Conservation (phyloP, 92 coral and sea anemone genomes). For the Epizoanthus fatuus region DNA sequence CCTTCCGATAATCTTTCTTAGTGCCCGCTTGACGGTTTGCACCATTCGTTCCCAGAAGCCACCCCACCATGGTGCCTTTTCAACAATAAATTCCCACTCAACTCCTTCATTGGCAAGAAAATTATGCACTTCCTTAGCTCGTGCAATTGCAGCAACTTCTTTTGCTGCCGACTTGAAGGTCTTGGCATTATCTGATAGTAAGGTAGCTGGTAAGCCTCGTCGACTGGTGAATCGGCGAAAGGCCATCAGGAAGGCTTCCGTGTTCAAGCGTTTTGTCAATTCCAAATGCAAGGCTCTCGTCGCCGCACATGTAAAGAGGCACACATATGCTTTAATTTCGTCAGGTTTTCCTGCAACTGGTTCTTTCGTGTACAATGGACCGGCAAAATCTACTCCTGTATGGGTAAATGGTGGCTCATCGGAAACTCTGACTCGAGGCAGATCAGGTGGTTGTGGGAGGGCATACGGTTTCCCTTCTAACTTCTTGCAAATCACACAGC, state of each 20-base stretch:
- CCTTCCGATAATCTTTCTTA: slow-evolving; percentile 31
- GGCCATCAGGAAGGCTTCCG: slow-evolving; percentile 33
- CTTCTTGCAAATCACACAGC: no score
- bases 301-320: slow-evolving; percentile 50
- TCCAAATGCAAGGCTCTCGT: slow-evolving; percentile 49
- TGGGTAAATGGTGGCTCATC: slow-evolving; percentile 59
- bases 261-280: slow-evolving; percentile 14
- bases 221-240: slow-evolving; percentile 41
- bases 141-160: no score
- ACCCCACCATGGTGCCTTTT: slow-evolving; percentile 42
- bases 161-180: no score
- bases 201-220: background rate
- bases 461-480: slow-evolving; percentile 25
- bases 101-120: slow-evolving; percentile 24
- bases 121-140: slow-evolving; percentile 15
- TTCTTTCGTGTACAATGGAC: slow-evolving; percentile 31
- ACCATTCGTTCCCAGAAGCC: slow-evolving; percentile 45
- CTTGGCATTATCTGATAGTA: no score
- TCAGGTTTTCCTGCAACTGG: slow-evolving; percentile 1
- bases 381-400: slow-evolving; percentile 74
- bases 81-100: slow-evolving; percentile 37
- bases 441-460: slow-evolving; percentile 32
- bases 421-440: slow-evolving; percentile 64
- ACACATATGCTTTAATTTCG: slow-evolving; percentile 52
- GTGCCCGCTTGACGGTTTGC: slow-evolving; percentile 32